A percentile compares a stretch with the other conserved stretches of the same genome.
Conservation (phyloP, 1,140 invertebrate species). For the Formica exsecta region DNA sequence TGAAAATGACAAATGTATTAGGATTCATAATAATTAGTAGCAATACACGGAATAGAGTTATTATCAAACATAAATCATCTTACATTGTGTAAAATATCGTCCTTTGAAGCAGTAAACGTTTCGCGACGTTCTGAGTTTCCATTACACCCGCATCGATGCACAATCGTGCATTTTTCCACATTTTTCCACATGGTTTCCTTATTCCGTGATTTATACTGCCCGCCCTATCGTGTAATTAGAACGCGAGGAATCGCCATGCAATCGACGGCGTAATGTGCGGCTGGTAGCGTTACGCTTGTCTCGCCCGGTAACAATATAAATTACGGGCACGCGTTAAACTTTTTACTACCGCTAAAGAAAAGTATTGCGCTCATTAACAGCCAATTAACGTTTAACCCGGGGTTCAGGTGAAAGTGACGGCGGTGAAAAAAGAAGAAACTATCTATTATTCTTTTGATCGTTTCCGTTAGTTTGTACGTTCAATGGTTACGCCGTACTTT, state of each 20-base stretch:
- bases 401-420: conserved; percentile 49
- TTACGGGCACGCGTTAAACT: conserved; percentile 37
- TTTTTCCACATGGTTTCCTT: conserved; percentile 48
- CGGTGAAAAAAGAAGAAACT: conserved; percentile 51
- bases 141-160: conserved; percentile 11
- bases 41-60: background rate
- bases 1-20: background rate
- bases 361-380: conserved; percentile 54
- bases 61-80: conserved; percentile 5
- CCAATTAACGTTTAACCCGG: conserved; percentile 63
- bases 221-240: conserved; percentile 32
- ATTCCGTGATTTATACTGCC: background rate
- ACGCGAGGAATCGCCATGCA: conserved; percentile 23
- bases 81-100: background rate
- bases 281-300: conserved; percentile 18
- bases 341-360: conserved; percentile 19
- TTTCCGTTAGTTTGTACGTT: conserved; percentile 55
- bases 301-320: conserved; percentile 42
- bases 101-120: background rate
- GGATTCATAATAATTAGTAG: background rate
- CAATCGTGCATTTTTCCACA: conserved; percentile 35
- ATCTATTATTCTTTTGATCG: conserved; percentile 55
- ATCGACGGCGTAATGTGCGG: background rate
- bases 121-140: background rate
- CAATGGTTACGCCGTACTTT: conserved; percentile 54